Base-by-base conservation (phyloP, 2,797 vertebrate species). In the Nothura maculosa region DNA sequence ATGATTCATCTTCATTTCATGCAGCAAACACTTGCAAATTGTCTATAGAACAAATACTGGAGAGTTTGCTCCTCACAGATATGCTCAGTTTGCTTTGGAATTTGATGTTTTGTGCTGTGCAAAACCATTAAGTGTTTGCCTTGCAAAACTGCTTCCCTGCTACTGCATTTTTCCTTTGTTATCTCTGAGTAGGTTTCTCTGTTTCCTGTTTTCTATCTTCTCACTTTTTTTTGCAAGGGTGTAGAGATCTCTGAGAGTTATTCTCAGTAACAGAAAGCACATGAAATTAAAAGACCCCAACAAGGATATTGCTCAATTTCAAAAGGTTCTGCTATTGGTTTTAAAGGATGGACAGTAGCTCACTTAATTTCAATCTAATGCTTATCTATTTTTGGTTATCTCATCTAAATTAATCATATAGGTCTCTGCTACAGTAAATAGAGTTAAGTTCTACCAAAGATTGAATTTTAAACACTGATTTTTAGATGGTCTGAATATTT, bases 1-100 rank as follows among this genome's bases (percentile, higher is more conserved):
- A 12, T 42, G 69, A 87, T 94, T 93, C 66, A 62, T 92, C 62
- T 85, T 89, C 36, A 40, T 50, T 94, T 91, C 55, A 52, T 81
- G 63, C 28, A 15, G n/a, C 58, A 96, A 77, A 90, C 80, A 74
- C 40, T 50, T 60, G 57, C 68, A 85, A 77, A 82, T 82, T 67
- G 27, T 84, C 48, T 45, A 63, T 75, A 50, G 40, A 91, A 47
- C 47, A 73, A 28, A 73, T 54, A 27, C 55, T 85, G 80, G 48
- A 84, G 45, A 83, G 54, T n/a, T 84, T 66, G 32, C 10, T 89
- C 34, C 27, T 83, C 43, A 54, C 38, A 92, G 43, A 76, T n/a
- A 30, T 42, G n/a, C 7, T 85, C 42, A 36, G 34, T 17, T 68
- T 48, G 36, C 40, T 78, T 72, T 38, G 81, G 38, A 84, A 91